These are phyloP conservation scores for Macrotis lagotis DNA, from an alignment of 2,113 vertebrate genomes.

Conservation along the genomic window DNA sequence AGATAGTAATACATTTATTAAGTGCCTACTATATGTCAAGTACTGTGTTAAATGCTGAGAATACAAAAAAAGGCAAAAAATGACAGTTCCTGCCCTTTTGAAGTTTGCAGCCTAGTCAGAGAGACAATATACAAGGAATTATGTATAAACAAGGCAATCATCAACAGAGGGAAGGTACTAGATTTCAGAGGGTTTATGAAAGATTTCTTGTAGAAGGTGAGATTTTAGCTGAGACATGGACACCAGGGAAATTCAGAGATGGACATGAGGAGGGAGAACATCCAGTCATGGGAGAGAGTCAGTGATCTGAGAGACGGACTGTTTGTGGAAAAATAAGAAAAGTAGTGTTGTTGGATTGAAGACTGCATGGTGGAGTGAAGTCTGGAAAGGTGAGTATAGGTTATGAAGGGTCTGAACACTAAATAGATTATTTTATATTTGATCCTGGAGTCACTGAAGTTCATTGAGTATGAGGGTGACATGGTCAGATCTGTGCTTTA, in stretches of 20 bases:
- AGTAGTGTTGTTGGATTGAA: neutral
- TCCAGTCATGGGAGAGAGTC: neutral
- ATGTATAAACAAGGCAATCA: neutral
- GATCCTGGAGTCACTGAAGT: too few species aligned
- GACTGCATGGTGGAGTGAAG: too few species aligned
- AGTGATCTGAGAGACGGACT: neutral
- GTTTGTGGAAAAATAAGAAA: neutral
- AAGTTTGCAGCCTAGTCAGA: neutral
- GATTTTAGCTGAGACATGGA: neutral
- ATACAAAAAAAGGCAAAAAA: neutral
- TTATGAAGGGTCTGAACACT: neutral
- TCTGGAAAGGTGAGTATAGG: neutral
- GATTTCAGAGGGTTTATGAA: neutral
- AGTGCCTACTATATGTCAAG: neutral
- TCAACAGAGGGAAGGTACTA: neutral
- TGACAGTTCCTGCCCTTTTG: neutral
- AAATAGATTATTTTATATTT: neutral
- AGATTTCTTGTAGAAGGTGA: neutral
- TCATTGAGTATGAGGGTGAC: too few species aligned
- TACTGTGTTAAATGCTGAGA: neutral
- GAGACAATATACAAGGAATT: neutral
- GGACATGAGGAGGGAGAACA: neutral
- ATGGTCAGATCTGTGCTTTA: too few species aligned
- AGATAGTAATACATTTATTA: neutral
- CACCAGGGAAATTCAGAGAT: neutral